Evolutionary conservation across 2,113 vertebrate species (phyloP).

Genomic region (Lycaon pictus): DNA sequence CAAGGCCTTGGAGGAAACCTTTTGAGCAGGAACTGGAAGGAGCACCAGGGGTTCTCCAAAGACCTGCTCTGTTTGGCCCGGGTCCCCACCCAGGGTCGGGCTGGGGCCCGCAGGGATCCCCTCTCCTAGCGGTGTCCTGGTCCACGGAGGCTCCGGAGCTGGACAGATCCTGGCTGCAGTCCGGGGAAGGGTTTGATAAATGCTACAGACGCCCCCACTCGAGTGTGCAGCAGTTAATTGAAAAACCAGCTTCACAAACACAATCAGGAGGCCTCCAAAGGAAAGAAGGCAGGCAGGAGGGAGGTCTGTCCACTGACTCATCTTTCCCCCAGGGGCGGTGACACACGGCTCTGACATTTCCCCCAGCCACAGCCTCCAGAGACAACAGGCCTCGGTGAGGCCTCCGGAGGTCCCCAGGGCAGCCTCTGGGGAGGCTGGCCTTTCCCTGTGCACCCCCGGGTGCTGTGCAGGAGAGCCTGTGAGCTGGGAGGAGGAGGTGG

Average conservation of each 20-base stretch:
- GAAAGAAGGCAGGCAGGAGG: constrained; percentile 81
- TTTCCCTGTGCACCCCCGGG: constrained; percentile 52
- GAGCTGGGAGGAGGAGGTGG: neutral
- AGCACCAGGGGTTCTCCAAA: neutral
- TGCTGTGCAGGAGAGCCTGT: constrained; percentile 70
- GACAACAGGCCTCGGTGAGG: neutral
- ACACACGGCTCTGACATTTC: constrained; percentile 89
- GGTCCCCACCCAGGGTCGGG: too few relatives aligned
- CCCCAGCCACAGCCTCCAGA: constrained; percentile 77
- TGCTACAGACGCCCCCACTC: neutral
- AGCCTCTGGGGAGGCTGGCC: constrained; percentile 53
- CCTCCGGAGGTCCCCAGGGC: constrained; percentile 40
- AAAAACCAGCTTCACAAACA: constrained; percentile 32
- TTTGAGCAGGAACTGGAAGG: neutral
- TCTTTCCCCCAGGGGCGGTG: constrained; percentile 78
- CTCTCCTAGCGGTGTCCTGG: neutral
- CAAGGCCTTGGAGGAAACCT: neutral
- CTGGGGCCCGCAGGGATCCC: too few relatives aligned
- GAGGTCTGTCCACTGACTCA: constrained; percentile 77
- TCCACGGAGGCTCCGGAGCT: neutral
- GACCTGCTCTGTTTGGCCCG: neutral
- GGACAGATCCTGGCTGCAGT: constrained; percentile 1
- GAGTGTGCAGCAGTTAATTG: neutral
- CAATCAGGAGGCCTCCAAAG: neutral
- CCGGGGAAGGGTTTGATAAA: neutral